Conservation (phyloP, 2,797 vertebrate genomes). For the Tokudaia muenninki region DNA sequence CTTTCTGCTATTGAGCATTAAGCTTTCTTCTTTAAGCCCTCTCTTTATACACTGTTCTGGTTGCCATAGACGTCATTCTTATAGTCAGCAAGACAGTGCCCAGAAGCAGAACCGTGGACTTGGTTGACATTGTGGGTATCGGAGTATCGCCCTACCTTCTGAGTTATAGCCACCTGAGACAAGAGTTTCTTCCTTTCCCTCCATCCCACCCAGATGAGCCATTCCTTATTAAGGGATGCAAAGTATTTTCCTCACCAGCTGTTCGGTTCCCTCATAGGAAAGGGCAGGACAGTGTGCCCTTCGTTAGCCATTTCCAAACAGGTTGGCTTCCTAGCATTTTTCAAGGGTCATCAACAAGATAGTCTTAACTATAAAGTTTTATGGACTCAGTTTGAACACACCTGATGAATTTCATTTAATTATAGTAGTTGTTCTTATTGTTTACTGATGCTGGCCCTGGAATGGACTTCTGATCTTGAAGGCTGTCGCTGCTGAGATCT, state of each 20-base stretch:
- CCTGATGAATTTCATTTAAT: not conserved
- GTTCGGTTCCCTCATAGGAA: not conserved
- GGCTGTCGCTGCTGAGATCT: not conserved
- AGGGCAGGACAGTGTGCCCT: not conserved
- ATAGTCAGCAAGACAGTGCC: not conserved
- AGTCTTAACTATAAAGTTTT: not conserved
- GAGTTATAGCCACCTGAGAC: not conserved
- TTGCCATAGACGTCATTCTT: not conserved
- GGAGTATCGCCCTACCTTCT: not conserved
- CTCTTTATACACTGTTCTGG: not conserved
- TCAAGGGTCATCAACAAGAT: not conserved
- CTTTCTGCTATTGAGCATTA: not conserved
- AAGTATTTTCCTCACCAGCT: not conserved
- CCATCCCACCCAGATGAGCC: not conserved
- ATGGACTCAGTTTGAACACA: not conserved
- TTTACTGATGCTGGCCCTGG: not conserved
- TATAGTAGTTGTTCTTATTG: not conserved
- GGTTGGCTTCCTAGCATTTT: conserved; percentile 35
- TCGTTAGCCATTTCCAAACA: conserved; percentile 28
- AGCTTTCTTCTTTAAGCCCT: not conserved
- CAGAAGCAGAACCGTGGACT: not conserved
- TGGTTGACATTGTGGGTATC: not conserved
- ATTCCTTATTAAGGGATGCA: not conserved
- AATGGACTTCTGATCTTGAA: not conserved
- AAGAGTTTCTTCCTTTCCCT: not conserved